These are phyloP conservation scores for Scortum barcoo DNA, from an alignment of 2,113 vertebrate genomes.

Conservation along the genomic window DNA sequence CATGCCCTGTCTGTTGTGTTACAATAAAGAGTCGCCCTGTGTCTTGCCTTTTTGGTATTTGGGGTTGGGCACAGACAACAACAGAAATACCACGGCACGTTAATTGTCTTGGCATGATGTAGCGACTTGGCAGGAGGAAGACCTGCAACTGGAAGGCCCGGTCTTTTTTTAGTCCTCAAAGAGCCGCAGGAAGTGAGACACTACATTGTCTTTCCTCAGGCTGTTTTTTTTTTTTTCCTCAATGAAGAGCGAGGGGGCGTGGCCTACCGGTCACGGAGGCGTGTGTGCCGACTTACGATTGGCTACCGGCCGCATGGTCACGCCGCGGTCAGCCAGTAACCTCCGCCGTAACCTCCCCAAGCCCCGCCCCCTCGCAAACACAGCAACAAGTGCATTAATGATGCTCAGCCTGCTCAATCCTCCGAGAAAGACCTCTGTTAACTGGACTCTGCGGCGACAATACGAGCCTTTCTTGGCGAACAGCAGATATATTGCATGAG, in stretches of 20 bases:
- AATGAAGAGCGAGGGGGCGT: slow-evolving; percentile 58
- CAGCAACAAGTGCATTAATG: slow-evolving; percentile 86
- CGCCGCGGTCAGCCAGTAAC: slow-evolving; percentile 63
- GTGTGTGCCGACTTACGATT: slow-evolving; percentile 29
- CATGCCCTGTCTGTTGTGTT: background rate
- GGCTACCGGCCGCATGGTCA: slow-evolving; percentile 49
- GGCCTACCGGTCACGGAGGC: background rate
- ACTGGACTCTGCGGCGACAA: slow-evolving; percentile 20
- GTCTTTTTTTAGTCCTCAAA: slow-evolving; percentile 60
- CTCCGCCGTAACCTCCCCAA: background rate
- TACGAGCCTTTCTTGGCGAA: background rate
- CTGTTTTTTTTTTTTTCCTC: slow-evolving; percentile 41
- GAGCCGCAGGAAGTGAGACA: slow-evolving; percentile 17
- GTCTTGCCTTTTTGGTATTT: slow-evolving; percentile 40
- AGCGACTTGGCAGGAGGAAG: slow-evolving; percentile 46
- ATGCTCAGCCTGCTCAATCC: slow-evolving; percentile 62
- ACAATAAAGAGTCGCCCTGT: slow-evolving; percentile 28
- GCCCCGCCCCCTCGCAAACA: slow-evolving; percentile 71
- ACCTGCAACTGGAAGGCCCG: slow-evolving; percentile 69
- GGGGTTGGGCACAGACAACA: slow-evolving; percentile 52
- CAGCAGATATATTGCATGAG: background rate
- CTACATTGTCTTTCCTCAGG: background rate
- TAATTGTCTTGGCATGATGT: slow-evolving; percentile 31
- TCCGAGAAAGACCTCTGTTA: slow-evolving; percentile 48
- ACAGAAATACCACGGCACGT: slow-evolving; percentile 39